Percentiles rank a stretch among this genome's conserved stretches.
phyloP scores from a whole-genome alignment of 2,888 invertebrate species.

The Phyto melanocephala region DNA sequence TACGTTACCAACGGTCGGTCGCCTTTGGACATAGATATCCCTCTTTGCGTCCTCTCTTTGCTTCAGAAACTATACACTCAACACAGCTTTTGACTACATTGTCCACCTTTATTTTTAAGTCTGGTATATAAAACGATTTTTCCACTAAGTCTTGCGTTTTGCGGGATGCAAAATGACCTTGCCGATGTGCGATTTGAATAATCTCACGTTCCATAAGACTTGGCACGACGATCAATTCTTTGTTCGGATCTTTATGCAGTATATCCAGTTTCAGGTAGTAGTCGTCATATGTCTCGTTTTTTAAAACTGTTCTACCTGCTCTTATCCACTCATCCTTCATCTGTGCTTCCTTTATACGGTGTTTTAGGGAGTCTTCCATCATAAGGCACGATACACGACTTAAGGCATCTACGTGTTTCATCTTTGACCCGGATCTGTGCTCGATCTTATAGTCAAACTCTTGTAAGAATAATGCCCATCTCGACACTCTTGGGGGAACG shows the following conservation, averaged over 20 bases:
- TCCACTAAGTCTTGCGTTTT: too few relatives aligned
- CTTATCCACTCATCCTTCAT: conserved; percentile 54
- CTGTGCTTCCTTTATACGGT: conserved; percentile 52
- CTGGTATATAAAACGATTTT: too few relatives aligned
- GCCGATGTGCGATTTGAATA: too few relatives aligned
- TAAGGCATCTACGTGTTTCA: too few relatives aligned
- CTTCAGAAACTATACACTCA: conserved; percentile 54
- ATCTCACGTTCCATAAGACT: conserved; percentile 69
- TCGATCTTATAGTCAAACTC: conserved; percentile 57
- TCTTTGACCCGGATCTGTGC: conserved; percentile 53
- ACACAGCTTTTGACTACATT: conserved; percentile 57
- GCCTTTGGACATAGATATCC: conserved; percentile 59
- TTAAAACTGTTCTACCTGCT: conserved; percentile 43
- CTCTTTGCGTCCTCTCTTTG: conserved; percentile 70
- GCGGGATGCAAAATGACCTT: too few relatives aligned
- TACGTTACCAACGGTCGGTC: conserved; percentile 69
- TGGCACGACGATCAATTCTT: conserved; percentile 72
- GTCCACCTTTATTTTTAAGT: conserved; percentile 32
- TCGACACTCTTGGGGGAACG: conserved; percentile 40
- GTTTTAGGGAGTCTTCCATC: conserved; percentile 44
- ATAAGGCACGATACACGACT: too few relatives aligned
- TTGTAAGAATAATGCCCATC: conserved; percentile 57
- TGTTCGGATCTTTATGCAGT: too few relatives aligned
- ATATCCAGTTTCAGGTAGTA: conserved; percentile 54
- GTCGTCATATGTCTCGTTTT: conserved; percentile 57